Percentiles rank a stretch among this genome's conserved stretches.
phyloP scores from a whole-genome alignment of 2,113 vertebrate species.

The Hystrix brachyura region DNA sequence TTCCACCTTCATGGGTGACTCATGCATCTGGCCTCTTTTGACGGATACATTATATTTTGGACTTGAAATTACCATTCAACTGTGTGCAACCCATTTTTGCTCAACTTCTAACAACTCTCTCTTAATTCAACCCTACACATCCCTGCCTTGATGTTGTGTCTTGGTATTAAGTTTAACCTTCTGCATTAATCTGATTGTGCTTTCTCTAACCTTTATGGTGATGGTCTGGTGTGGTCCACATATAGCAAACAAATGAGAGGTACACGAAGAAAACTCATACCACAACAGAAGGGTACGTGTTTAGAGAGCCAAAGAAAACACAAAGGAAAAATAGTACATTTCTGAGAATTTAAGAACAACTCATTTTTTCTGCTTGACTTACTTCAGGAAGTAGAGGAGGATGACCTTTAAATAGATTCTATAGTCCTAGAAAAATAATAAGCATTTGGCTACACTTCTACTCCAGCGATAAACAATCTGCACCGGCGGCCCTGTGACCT shows the following conservation, averaged over 20 bases:
- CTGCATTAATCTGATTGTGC: conserved; percentile 10
- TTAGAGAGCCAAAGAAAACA: conserved; percentile 17
- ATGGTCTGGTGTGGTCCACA: neutral
- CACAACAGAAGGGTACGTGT: neutral
- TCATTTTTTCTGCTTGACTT: conserved; percentile 47
- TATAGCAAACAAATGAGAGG: neutral
- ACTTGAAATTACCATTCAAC: conserved; percentile 28
- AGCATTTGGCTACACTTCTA: neutral
- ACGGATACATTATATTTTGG: neutral
- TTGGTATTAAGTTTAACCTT: conserved; percentile 3
- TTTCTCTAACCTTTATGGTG: conserved; percentile 9
- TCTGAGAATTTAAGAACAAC: conserved; percentile 40
- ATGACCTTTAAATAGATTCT: conserved; percentile 55
- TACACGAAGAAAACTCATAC: neutral
- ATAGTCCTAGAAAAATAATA: conserved; percentile 35
- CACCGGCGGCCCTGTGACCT: neutral
- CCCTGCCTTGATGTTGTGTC: neutral
- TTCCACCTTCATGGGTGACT: neutral
- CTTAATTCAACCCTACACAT: neutral
- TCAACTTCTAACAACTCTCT: neutral
- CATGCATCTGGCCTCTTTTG: neutral
- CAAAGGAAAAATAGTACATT: neutral
- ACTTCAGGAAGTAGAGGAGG: conserved; percentile 50
- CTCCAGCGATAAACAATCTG: neutral
- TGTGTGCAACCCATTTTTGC: neutral